These are phyloP conservation scores for Myotis planiceps DNA, from an alignment of 2,797 vertebrate species.

Conservation along the genomic window DNA sequence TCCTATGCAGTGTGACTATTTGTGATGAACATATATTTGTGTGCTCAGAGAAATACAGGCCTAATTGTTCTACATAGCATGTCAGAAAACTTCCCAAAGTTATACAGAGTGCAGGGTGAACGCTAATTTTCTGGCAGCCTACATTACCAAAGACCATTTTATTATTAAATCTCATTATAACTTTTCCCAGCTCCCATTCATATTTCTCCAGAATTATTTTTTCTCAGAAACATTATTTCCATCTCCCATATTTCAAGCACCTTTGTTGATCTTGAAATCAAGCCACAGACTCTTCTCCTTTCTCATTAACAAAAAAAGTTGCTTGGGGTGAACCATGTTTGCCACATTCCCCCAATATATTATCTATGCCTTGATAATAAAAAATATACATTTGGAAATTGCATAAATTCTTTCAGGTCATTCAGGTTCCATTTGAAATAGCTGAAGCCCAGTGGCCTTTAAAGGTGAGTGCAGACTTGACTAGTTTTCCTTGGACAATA, in stretches of 20 bases:
- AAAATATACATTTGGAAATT: not conserved
- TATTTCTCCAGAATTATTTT: not conserved
- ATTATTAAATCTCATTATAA: slow-evolving; percentile 46
- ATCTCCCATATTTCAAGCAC: not conserved
- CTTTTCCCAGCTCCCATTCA: not conserved
- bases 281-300: not conserved
- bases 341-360: not conserved
- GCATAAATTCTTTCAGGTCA: not conserved
- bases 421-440: slow-evolving; percentile 7
- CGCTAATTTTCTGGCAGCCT: not conserved
- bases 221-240: not conserved
- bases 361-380: not conserved
- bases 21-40: slow-evolving; percentile 26
- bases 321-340: not conserved
- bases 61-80: slow-evolving; percentile 15
- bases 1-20: not conserved
- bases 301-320: slow-evolving; percentile 45
- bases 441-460: not conserved
- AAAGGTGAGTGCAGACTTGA: not conserved
- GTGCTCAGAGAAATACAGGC: slow-evolving; percentile 47
- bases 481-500: not conserved
- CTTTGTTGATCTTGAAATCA: slow-evolving; percentile 25
- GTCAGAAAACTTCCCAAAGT: slow-evolving; percentile 31
- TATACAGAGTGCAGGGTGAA: not conserved
- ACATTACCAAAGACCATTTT: slow-evolving; percentile 8